These are phyloP conservation scores for Cyanoramphus novaezelandiae DNA, from an alignment of 2,113 vertebrate genomes.

Conservation along the genomic window DNA sequence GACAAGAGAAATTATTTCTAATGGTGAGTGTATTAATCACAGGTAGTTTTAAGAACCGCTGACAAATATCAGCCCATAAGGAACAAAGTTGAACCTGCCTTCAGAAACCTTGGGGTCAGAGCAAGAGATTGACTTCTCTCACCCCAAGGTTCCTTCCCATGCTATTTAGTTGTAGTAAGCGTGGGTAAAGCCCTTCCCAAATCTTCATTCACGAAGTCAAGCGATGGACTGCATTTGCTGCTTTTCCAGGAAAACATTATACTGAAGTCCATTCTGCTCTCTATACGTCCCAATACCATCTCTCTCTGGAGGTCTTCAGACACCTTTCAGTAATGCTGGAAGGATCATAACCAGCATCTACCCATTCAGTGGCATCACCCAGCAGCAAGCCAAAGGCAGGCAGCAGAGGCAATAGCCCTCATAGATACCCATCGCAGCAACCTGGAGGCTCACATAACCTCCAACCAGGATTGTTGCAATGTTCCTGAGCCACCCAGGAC, in stretches of 20 bases:
- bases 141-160: accelerated
- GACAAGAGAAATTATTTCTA: not conserved
- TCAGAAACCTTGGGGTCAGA: not conserved
- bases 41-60: not conserved
- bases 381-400: not conserved
- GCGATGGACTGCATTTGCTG: not conserved
- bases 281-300: not conserved
- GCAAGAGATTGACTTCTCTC: not conserved
- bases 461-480: not conserved
- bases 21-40: not conserved
- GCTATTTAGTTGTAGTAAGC: not conserved
- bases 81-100: not conserved
- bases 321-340: accelerated
- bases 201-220: too few species aligned
- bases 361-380: not conserved
- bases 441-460: not conserved
- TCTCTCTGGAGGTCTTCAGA: not conserved
- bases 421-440: not conserved
- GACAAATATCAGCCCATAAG: not conserved
- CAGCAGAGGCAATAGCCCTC: not conserved
- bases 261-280: not conserved
- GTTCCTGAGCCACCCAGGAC: not conserved
- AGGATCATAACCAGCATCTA: not conserved
- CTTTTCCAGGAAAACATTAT: not conserved
- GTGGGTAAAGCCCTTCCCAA: too few species aligned